Evolutionary conservation across 2,888 invertebrate genomes (phyloP).

Genomic region (Agrypnus murinus): DNA sequence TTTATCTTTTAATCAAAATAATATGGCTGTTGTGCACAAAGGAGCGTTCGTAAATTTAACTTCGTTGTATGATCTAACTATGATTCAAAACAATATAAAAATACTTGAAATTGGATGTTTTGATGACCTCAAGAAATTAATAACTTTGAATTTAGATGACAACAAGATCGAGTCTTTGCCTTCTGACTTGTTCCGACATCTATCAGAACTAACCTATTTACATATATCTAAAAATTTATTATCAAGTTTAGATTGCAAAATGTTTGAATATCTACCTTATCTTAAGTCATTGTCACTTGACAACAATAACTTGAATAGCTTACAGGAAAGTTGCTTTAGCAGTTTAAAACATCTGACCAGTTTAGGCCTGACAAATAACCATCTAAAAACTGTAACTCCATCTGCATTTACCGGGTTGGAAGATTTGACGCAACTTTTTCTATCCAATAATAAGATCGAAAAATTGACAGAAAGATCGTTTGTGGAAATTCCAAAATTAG

Average conservation of each 20-base stretch:
- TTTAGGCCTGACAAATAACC: too few relatives aligned
- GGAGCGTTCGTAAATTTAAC: neutral
- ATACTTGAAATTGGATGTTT: neutral
- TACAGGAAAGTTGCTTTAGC: too few relatives aligned
- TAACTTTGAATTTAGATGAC: neutral
- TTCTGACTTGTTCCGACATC: neutral
- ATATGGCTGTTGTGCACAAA: neutral
- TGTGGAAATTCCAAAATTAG: too few relatives aligned
- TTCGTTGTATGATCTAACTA: neutral
- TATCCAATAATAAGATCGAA: too few relatives aligned
- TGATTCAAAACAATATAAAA: neutral
- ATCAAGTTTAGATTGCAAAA: too few relatives aligned
- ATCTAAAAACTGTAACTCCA: too few relatives aligned
- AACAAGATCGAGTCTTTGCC: neutral
- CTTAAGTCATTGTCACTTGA: too few relatives aligned
- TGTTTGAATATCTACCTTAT: too few relatives aligned
- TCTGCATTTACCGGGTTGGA: neutral
- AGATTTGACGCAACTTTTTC: too few relatives aligned
- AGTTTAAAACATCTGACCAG: too few relatives aligned
- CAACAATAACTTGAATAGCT: too few relatives aligned
- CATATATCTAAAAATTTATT: conserved; percentile 3
- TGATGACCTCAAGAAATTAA: neutral
- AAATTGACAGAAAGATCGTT: too few relatives aligned
- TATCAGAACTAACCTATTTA: neutral
- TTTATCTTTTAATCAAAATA: neutral